Evolutionary conservation across 2,888 invertebrate species (phyloP).

Genomic region (Strigamia transsilvanica): DNA sequence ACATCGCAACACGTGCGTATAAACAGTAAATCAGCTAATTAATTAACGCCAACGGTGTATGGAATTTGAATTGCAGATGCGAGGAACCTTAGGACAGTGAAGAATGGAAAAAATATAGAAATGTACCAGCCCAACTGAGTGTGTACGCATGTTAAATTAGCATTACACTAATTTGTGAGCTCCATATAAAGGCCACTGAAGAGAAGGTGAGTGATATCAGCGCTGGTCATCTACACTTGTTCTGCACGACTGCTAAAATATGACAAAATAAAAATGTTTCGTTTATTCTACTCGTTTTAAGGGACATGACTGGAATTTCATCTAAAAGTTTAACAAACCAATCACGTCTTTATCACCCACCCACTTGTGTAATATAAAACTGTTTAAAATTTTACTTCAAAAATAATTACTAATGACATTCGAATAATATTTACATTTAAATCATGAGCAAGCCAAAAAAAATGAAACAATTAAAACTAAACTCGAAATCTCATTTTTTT

Average conservation of each 20-base stretch:
- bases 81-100: background rate
- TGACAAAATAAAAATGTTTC: conserved; percentile 41
- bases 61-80: conserved; percentile 26
- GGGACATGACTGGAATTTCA: conserved; percentile 33
- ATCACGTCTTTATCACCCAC: conserved; percentile 42
- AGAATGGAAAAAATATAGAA: conserved; percentile 5
- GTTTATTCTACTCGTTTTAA: conserved; percentile 41
- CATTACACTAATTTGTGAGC: conserved; percentile 43
- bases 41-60: conserved; percentile 14
- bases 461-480: background rate
- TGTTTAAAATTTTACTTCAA: background rate
- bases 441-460: background rate
- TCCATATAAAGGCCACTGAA: conserved; percentile 47
- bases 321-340: background rate
- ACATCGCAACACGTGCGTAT: conserved; percentile 24
- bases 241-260: conserved; percentile 40
- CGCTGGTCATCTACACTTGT: conserved; percentile 38
- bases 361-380: conserved; percentile 22
- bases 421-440: conserved; percentile 42
- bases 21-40: conserved; percentile 37
- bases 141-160: conserved; percentile 46
- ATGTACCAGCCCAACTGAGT: conserved; percentile 19
- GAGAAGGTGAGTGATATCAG: conserved; percentile 42
- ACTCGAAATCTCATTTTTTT: background rate
- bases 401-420: conserved; percentile 25